Percentiles rank a stretch among this genome's conserved stretches.
These are phyloP conservation scores for Nothocercus julius DNA, from an alignment of 2,113 vertebrate species.

Conservation along the genomic window DNA sequence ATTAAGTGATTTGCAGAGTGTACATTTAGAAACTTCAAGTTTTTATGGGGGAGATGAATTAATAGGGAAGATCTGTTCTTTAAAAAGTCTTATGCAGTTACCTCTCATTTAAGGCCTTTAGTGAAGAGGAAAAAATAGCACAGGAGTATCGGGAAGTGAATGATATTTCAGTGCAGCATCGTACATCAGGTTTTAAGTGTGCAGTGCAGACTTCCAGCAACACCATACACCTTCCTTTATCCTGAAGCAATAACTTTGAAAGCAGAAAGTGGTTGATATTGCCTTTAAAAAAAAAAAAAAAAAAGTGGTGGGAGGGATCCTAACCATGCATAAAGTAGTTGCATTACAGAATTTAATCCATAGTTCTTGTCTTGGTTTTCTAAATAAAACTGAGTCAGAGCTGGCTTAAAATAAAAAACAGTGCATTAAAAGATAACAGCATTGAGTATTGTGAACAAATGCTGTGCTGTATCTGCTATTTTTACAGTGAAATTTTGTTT, in stretches of 20 bases:
- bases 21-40: neutral
- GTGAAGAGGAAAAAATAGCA: neutral
- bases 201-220: neutral
- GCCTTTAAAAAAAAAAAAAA: neutral
- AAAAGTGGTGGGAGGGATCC: neutral
- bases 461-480: neutral
- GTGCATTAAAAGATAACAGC: neutral
- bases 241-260: neutral
- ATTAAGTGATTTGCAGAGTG: neutral
- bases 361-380: neutral
- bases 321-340: neutral
- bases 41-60: neutral
- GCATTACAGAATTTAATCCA: neutral
- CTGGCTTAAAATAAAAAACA: conserved; percentile 15
- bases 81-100: neutral
- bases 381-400: neutral
- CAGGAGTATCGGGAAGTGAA: too few species aligned
- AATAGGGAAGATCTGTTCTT: neutral
- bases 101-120: neutral
- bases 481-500: neutral
- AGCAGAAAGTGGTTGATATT: neutral
- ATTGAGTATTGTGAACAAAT: neutral
- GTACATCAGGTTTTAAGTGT: neutral
- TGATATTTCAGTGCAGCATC: neutral
- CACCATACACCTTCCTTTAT: neutral